Evolutionary conservation across 2,888 invertebrate species (phyloP), one percentile per base, ranked within the genome.

Genomic region (Nephrotoma guestfalica): DNA sequence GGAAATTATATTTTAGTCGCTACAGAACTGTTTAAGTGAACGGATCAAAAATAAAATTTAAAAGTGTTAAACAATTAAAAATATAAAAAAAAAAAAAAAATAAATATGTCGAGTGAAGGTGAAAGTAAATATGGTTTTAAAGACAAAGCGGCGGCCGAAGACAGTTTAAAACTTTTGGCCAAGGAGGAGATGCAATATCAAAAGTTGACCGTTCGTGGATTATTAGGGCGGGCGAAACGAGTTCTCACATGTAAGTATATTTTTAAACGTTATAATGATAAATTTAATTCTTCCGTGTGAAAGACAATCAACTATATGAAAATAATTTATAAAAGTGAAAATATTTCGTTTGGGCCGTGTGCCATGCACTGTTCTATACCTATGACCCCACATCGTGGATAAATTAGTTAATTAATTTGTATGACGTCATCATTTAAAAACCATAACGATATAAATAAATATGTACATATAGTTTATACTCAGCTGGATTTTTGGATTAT

Each of bases 101-200:
- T 40, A 83, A 9, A 13, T 4, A 85, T 85, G 85, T 42, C 85
- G 15, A 85, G 93, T 88, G 93, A 93, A 86, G 88, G 90, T 89
- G 94, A 94, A 87, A 92, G 93, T 0, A 94, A 94, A 88, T 95
- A 94, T 91, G 95, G 95, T 0, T 95, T 95, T 92, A 95, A 95
- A 90, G 95, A 95, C 90, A 94, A 93, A 90, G 94, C 94, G 88
- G 95, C 95, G 90, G 95, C 95, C 0, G 91, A 93, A 89, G 94
- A 95, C 89, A 95, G 95, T 0, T 90, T 95, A n/a, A 92, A 92
- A 45, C 90, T 94, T 86, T 89, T 95, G 87, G 93, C 95, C 88
- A 92, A 92, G 18, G 94, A 95, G 88, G 95, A 95, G 85, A 90
- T 93, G 88, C 93, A 94, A 89, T 95, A 95, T 90, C 92, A 94